These are phyloP conservation scores for Synergus umbraculus DNA, from an alignment of 2,888 invertebrate species.

Conservation along the genomic window DNA sequence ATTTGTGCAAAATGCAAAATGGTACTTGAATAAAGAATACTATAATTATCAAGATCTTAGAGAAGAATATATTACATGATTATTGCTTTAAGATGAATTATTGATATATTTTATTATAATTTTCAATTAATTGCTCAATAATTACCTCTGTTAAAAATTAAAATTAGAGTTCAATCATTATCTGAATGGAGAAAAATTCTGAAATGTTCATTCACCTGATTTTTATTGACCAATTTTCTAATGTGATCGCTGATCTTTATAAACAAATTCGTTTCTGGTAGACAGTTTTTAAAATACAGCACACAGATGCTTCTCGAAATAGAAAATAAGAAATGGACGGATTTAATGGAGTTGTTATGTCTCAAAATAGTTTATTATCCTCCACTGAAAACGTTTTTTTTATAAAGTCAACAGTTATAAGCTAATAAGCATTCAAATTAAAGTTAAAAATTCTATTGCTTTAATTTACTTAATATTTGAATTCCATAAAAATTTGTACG, in stretches of 20 bases:
- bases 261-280: neutral
- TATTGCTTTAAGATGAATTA: neutral
- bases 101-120: too few relatives aligned
- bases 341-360: neutral
- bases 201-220: neutral
- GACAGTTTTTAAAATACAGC: neutral
- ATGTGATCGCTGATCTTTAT: neutral
- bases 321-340: neutral
- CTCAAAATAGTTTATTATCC: neutral
- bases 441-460: too few relatives aligned
- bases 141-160: neutral
- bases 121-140: neutral
- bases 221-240: neutral
- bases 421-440: too few relatives aligned
- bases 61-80: neutral
- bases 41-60: neutral
- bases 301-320: neutral
- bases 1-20: slow-evolving; percentile 4
- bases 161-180: neutral
- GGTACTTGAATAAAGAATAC: neutral
- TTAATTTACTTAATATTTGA: too few relatives aligned
- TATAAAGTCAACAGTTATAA: too few relatives aligned
- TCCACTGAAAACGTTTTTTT: too few relatives aligned
- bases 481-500: neutral
- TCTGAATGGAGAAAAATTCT: neutral